These are phyloP conservation scores for Notothenia coriiceps DNA, from an alignment of 2,113 vertebrate genomes.

Conservation along the genomic window DNA sequence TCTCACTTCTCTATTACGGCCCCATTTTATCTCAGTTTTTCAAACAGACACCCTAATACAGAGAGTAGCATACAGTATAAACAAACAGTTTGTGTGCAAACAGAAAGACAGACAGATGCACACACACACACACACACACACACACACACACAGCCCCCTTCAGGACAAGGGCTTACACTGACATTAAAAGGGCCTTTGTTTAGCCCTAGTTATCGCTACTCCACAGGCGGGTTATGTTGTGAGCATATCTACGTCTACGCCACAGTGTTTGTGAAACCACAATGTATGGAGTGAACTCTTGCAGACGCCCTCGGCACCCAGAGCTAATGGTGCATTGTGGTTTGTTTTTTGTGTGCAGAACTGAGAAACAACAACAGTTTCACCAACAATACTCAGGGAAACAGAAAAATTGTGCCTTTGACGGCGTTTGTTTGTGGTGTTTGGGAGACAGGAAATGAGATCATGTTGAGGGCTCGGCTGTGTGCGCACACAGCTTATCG, in stretches of 20 bases:
- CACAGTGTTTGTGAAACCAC: constrained; percentile 35
- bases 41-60: constrained; percentile 24
- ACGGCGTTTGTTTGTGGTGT: constrained; percentile 65
- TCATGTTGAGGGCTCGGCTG: constrained; percentile 68
- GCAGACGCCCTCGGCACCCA: constrained; percentile 45
- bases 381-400: constrained; percentile 59
- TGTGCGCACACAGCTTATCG: constrained; percentile 66
- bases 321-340: constrained; percentile 29
- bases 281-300: constrained; percentile 65
- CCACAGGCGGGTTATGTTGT: constrained; percentile 75
- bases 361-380: constrained; percentile 59
- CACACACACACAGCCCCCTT: constrained; percentile 60
- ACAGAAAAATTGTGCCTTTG: constrained; percentile 75
- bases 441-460: constrained; percentile 79
- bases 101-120: constrained; percentile 32
- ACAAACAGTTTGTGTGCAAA: constrained; percentile 40
- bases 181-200: constrained; percentile 84
- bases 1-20: neutral
- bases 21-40: constrained; percentile 19
- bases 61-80: constrained; percentile 14
- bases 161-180: constrained; percentile 78
- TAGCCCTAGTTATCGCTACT: constrained; percentile 78
- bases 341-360: constrained; percentile 54
- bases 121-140: constrained; percentile 1
- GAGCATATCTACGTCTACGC: constrained; percentile 50